Evolutionary conservation across 2,113 vertebrate species (phyloP).

Genomic region (Lepus europaeus): DNA sequence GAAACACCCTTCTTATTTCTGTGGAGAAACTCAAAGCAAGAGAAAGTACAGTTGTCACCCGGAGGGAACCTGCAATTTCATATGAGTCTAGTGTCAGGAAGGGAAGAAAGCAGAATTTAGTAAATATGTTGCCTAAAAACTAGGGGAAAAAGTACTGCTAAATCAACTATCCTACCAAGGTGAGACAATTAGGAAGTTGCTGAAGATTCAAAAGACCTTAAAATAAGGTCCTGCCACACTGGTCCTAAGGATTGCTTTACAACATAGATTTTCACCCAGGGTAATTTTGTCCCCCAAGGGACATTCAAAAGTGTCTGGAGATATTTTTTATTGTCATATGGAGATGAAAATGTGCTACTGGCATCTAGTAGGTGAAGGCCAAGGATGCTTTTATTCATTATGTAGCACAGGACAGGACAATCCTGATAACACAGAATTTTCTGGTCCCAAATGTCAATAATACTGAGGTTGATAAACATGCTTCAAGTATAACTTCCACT

Average conservation of each 20-base stretch:
- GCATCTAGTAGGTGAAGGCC: neutral
- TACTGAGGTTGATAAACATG: neutral
- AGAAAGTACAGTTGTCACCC: neutral
- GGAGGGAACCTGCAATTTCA: neutral
- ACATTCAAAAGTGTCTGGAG: neutral
- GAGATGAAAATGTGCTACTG: neutral
- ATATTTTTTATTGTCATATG: neutral
- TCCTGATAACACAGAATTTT: neutral
- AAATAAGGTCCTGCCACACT: neutral
- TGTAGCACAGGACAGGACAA: neutral
- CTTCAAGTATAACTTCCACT: neutral
- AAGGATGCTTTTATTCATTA: neutral
- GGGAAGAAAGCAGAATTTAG: neutral
- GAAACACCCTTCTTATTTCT: neutral
- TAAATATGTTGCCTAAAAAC: neutral
- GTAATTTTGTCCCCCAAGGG: neutral
- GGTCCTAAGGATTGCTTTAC: neutral
- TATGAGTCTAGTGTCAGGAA: neutral
- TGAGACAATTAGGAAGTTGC: neutral
- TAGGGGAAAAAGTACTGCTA: neutral
- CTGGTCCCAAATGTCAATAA: neutral
- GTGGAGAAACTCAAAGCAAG: conserved; percentile 53
- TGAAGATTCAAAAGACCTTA: neutral
- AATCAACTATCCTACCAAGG: neutral
- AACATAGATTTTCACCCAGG: neutral